Conservation (phyloP, 2,113 vertebrate species). For the Orycteropus afer region DNA sequence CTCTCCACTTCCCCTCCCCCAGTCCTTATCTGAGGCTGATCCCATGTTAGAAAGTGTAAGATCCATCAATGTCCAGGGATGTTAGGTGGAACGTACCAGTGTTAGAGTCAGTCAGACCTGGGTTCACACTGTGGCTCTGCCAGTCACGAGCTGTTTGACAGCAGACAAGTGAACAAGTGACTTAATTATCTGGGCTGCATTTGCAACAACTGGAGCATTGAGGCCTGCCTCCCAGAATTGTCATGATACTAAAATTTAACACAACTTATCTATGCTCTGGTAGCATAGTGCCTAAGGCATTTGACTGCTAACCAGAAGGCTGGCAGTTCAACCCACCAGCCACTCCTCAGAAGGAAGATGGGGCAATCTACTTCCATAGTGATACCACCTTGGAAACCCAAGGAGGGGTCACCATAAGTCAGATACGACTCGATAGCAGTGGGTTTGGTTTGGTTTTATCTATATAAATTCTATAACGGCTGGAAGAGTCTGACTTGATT, state of each 20-base stretch:
- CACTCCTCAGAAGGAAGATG: too few species aligned
- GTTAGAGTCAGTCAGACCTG: neutral
- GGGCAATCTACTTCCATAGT: too few species aligned
- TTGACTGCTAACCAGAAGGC: too few species aligned
- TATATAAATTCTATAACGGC: neutral
- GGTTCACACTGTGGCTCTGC: neutral
- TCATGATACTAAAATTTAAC: neutral
- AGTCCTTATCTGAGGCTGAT: neutral
- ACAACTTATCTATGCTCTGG: neutral
- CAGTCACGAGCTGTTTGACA: neutral
- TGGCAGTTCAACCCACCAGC: too few species aligned
- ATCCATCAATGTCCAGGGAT: neutral
- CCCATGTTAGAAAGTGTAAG: neutral
- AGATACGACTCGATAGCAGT: too few species aligned
- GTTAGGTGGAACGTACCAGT: neutral
- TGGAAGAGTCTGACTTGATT: neutral
- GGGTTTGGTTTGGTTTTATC: too few species aligned
- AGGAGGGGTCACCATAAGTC: too few species aligned
- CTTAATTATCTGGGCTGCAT: neutral
- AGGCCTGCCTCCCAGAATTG: neutral
- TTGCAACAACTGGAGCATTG: neutral
- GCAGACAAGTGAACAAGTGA: neutral
- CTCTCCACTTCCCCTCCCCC: neutral
- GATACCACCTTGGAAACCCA: too few species aligned
- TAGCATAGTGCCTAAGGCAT: too few species aligned